These are phyloP conservation scores for Arctia plantaginis DNA, from an alignment of 2,888 invertebrate species.

Conservation along the genomic window DNA sequence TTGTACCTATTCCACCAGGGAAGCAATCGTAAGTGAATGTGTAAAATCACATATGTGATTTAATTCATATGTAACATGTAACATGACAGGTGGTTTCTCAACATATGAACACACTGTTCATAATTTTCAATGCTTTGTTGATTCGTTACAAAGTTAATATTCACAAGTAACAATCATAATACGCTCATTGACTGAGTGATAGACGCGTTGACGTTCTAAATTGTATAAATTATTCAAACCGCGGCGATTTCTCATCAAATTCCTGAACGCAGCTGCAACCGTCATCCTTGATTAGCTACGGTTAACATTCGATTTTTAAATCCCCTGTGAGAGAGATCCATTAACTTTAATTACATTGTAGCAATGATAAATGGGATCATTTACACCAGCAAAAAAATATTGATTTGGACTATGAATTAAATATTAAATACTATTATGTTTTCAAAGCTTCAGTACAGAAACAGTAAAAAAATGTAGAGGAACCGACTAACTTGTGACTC, in stretches of 20 bases:
- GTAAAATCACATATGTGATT: not conserved
- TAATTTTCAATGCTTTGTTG: constrained; percentile 1
- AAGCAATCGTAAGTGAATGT: not conserved
- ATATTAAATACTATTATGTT: not conserved
- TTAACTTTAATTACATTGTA: constrained; percentile 40
- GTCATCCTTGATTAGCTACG: constrained; percentile 76
- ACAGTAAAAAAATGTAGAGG: not conserved
- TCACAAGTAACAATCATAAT: constrained; percentile 41
- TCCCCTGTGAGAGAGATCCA: constrained; percentile 47
- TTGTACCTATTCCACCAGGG: not conserved
- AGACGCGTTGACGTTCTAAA: constrained; percentile 48
- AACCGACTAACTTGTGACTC: too few relatives aligned
- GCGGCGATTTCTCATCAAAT: constrained; percentile 83
- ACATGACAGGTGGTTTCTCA: not conserved
- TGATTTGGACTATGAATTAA: not conserved
- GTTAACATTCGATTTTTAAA: constrained; percentile 73
- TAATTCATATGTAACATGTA: not conserved
- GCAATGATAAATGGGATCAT: constrained; percentile 34
- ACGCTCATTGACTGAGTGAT: constrained; percentile 47
- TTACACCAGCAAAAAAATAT: constrained; percentile 10
- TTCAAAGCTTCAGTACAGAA: not conserved
- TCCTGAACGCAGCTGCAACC: constrained; percentile 82
- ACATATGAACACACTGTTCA: not conserved
- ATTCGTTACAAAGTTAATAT: constrained; percentile 37
- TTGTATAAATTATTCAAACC: constrained; percentile 78